Percentiles rank a stretch among this genome's conserved stretches.
Evolutionary conservation across 2,888 invertebrate species (phyloP).

Genomic region (Corythucha ciliata): DNA sequence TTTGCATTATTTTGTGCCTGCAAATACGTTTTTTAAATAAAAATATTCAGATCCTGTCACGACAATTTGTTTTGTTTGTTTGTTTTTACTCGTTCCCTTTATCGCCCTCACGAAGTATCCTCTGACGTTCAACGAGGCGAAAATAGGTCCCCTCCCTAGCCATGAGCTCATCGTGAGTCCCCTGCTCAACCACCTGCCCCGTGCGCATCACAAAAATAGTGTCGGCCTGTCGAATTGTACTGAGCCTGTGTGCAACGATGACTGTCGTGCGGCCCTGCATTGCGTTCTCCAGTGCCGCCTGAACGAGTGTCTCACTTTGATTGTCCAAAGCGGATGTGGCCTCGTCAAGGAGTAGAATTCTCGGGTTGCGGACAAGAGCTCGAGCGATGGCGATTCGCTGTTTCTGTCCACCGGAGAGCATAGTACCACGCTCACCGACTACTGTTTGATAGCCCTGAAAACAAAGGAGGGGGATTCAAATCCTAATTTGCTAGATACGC

Average conservation of each 20-base stretch:
- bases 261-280: conserved; percentile 42
- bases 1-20: too few relatives aligned
- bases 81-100: too few relatives aligned
- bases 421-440: conserved; percentile 75
- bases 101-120: conserved; percentile 42
- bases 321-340: conserved; percentile 85
- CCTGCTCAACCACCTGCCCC: conserved; percentile 60
- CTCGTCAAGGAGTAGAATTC: conserved; percentile 71
- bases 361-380: conserved; percentile 70
- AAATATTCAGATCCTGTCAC: too few relatives aligned
- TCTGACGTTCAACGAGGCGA: conserved; percentile 55
- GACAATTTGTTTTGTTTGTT: too few relatives aligned
- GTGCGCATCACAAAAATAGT: conserved; percentile 40
- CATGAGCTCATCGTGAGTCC: conserved; percentile 63
- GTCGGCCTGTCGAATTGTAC: conserved; percentile 41
- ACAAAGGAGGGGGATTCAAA: too few relatives aligned
- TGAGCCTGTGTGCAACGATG: conserved; percentile 43
- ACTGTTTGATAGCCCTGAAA: conserved; percentile 64
- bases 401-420: conserved; percentile 77
- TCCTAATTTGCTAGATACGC: too few relatives aligned
- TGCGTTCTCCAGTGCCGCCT: conserved; percentile 64
- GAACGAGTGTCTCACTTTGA: conserved; percentile 75
- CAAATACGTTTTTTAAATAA: too few relatives aligned
- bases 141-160: conserved; percentile 54
- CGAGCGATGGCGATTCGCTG: conserved; percentile 84